Evolutionary conservation across 2,888 invertebrate species (phyloP).

Genomic region (Agelastica alni): DNA sequence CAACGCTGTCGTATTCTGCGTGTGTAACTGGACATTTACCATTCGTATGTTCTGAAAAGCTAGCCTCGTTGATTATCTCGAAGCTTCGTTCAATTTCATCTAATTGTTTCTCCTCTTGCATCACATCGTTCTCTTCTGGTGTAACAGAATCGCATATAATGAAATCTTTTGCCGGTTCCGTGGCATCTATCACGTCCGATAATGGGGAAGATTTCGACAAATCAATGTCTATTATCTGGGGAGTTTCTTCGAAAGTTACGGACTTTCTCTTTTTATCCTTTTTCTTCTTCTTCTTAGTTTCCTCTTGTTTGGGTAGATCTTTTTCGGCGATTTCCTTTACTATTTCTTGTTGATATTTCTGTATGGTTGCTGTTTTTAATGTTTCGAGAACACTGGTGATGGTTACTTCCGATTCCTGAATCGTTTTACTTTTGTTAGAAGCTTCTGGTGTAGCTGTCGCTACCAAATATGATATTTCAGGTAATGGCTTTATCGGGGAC

Average conservation of each 20-base stretch:
- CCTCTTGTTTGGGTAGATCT: slow-evolving; percentile 2
- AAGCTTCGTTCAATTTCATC: slow-evolving; percentile 17
- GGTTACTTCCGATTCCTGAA: slow-evolving; percentile 3
- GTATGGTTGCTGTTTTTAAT: slow-evolving; percentile 26
- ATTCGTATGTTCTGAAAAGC: background rate
- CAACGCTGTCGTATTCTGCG: too few species aligned
- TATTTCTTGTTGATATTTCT: slow-evolving; percentile 22
- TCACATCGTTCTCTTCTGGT: slow-evolving; percentile 25
- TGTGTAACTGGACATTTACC: too few species aligned
- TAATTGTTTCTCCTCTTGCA: slow-evolving; percentile 12
- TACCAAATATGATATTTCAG: slow-evolving; percentile 31
- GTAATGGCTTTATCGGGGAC: slow-evolving; percentile 31
- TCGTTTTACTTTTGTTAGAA: background rate
- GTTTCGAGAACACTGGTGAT: slow-evolving; percentile 12
- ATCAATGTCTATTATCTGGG: slow-evolving; percentile 44
- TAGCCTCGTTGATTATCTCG: slow-evolving; percentile 2
- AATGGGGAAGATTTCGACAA: too few species aligned
- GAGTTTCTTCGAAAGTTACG: slow-evolving; percentile 51
- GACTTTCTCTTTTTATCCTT: slow-evolving; percentile 47
- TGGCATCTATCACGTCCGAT: too few species aligned
- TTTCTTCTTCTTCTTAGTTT: slow-evolving; percentile 32
- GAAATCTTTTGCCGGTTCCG: slow-evolving; percentile 44
- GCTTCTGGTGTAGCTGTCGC: slow-evolving; percentile 13
- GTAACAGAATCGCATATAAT: slow-evolving; percentile 39
- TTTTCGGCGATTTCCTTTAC: slow-evolving; percentile 9